These are phyloP conservation scores for Plagiodera versicolora DNA, from an alignment of 2,888 invertebrate genomes.

Conservation along the genomic window DNA sequence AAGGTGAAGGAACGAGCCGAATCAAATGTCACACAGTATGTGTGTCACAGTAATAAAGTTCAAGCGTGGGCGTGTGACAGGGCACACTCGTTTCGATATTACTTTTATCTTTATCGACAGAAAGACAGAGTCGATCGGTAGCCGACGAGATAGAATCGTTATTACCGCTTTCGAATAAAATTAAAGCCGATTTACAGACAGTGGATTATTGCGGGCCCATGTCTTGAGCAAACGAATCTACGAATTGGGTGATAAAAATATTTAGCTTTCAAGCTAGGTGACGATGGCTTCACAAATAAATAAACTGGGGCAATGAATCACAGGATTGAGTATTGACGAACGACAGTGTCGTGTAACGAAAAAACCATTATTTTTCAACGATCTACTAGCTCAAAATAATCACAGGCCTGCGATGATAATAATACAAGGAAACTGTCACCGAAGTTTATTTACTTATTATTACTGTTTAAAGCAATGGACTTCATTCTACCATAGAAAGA, in stretches of 20 bases:
- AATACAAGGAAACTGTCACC: too few relatives aligned
- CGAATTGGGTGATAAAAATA: neutral
- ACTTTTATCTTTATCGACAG: slow-evolving; percentile 1
- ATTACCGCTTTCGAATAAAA: neutral
- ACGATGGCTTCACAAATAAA: too few relatives aligned
- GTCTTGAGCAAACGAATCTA: neutral
- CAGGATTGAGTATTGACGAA: too few relatives aligned
- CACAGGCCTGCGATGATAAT: too few relatives aligned
- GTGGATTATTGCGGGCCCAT: neutral
- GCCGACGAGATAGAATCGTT: neutral
- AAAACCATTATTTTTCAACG: too few relatives aligned
- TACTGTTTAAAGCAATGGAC: too few relatives aligned
- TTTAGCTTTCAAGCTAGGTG: too few relatives aligned
- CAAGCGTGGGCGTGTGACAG: neutral
- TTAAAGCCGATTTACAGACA: neutral
- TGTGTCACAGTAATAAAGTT: neutral
- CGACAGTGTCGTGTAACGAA: too few relatives aligned
- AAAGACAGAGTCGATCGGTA: neutral
- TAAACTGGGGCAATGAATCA: too few relatives aligned
- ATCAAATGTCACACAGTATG: neutral
- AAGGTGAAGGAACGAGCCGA: neutral
- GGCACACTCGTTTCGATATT: neutral
- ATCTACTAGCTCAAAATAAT: too few relatives aligned
- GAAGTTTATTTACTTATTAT: too few relatives aligned
- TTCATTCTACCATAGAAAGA: too few relatives aligned